These are phyloP conservation scores for Zaprionus obscuricornis DNA, from an alignment of 2,888 invertebrate genomes.

Conservation along the genomic window DNA sequence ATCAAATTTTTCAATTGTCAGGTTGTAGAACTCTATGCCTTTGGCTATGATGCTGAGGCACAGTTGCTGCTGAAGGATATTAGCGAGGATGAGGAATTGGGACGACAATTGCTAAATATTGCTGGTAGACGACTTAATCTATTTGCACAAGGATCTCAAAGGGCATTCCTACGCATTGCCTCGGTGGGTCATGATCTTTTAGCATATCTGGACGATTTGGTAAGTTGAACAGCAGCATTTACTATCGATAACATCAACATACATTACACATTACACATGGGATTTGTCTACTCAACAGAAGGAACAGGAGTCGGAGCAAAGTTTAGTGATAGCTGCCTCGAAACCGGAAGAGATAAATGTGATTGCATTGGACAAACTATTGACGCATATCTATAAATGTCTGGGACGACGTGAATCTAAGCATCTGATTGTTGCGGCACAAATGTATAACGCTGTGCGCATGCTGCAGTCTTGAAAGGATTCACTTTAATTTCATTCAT, in stretches of 20 bases:
- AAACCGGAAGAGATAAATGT: conserved; percentile 80
- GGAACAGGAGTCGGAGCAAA: conserved; percentile 43
- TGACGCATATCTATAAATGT: conserved; percentile 82
- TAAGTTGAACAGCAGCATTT: conserved; percentile 82
- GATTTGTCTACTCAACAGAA: conserved; percentile 39
- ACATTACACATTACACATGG: conserved; percentile 7
- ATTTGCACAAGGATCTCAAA: conserved; percentile 86
- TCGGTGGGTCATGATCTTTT: conserved; percentile 90
- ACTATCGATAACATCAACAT: conserved; percentile 54
- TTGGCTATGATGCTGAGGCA: conserved; percentile 86
- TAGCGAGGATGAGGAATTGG: conserved; percentile 88
- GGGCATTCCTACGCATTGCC: conserved; percentile 88
- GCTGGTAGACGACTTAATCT: conserved; percentile 92
- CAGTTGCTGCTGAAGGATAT: conserved; percentile 87
- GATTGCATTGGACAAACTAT: conserved; percentile 80
- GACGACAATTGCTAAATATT: conserved; percentile 89
- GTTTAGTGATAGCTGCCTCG: conserved; percentile 73
- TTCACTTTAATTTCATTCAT: conserved; percentile 36
- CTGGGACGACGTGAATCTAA: conserved; percentile 81
- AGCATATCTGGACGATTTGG: conserved; percentile 89
- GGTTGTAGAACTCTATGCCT: conserved; percentile 86
- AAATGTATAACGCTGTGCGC: conserved; percentile 84
- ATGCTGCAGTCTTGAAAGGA: conserved; percentile 65
- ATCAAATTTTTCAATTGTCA: conserved; percentile 49
- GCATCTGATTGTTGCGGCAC: conserved; percentile 83